These are phyloP conservation scores for Terebella lapidaria DNA, from an alignment of 2,888 invertebrate species.

Conservation along the genomic window DNA sequence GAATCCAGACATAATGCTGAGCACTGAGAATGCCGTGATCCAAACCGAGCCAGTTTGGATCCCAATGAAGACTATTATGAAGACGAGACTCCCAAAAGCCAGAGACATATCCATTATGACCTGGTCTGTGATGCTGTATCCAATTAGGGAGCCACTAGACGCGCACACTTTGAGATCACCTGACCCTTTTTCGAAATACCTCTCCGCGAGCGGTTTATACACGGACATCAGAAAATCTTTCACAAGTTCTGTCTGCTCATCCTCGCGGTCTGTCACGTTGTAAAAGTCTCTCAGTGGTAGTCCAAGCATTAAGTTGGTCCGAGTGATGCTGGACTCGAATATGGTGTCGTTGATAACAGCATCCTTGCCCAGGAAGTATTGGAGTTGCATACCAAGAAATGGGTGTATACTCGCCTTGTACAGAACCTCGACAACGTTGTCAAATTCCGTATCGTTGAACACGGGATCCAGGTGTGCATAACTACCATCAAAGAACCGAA, in stretches of 20 bases:
- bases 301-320: conserved; percentile 13
- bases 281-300: conserved; percentile 16
- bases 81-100: conserved; percentile 27
- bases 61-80: conserved; percentile 24
- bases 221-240: conserved; percentile 4
- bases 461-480: conserved; percentile 2
- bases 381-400: neutral
- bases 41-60: conserved; percentile 27
- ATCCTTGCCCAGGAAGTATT: conserved; percentile 12
- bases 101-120: conserved; percentile 23
- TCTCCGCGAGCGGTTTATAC: neutral
- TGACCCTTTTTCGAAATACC: conserved; percentile 10
- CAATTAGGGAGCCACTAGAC: conserved; percentile 16
- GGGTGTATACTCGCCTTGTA: conserved; percentile 5
- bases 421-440: conserved; percentile 7
- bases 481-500: conserved; percentile 12
- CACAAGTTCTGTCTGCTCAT: conserved; percentile 8
- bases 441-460: conserved; percentile 15
- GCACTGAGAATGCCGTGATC: conserved; percentile 17
- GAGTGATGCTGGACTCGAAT: conserved; percentile 9
- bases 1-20: conserved; percentile 24
- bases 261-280: conserved; percentile 3
- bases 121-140: conserved; percentile 8
- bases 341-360: conserved; percentile 6
- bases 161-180: conserved; percentile 13